Evolutionary conservation across 2,888 invertebrate genomes (phyloP), one percentile per base, ranked within the genome.

Genomic region (Ctenicera cuprea): DNA sequence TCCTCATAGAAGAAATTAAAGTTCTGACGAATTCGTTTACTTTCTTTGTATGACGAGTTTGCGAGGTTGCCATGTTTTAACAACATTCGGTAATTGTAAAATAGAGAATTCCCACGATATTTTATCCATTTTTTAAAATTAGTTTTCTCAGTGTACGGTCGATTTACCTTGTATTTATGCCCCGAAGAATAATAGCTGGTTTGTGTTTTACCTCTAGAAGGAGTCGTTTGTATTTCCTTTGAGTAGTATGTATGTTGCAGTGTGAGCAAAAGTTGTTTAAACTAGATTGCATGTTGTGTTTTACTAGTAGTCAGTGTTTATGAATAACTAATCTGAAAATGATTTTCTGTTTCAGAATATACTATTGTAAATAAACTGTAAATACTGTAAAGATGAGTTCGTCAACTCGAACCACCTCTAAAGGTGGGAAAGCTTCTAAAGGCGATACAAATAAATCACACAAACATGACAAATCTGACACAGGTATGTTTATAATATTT

Each of bases 341-440:
- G 18, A 9, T 11, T 43, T 57, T 16, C 30, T 71, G 87, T 90
- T 90, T 87, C 90, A 89, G 86, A 43, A 91, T 91, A 90, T 87
- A 33, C 33, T 33, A 89, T 90, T 93, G 93, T 94, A 94, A 90
- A 94, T 94, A 94, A 33, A 65, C 62, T 94, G 93, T 93, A 93
- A 89, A 93, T 93, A 93, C 90, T 91, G 90, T 92, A 91, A 92
- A 90, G 87, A 92, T 92, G 92, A 92, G 92, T 90, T 90, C 91
- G 89, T 90, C 90, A 86, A 90, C 89, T 88, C 91, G 91, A 88
- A 90, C 92, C 91, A 90, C 91, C 90, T 89, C 86, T 75, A 88
- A 91, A 86, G 91, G 92, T 89, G 92, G 91, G 75, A 87, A 87
- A 82, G 85, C 85, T 78, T 79, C 83, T 70, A 87, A 87, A 82